Evolutionary conservation across 2,888 invertebrate genomes (phyloP).

Genomic region (Agrotis exclamationis): DNA sequence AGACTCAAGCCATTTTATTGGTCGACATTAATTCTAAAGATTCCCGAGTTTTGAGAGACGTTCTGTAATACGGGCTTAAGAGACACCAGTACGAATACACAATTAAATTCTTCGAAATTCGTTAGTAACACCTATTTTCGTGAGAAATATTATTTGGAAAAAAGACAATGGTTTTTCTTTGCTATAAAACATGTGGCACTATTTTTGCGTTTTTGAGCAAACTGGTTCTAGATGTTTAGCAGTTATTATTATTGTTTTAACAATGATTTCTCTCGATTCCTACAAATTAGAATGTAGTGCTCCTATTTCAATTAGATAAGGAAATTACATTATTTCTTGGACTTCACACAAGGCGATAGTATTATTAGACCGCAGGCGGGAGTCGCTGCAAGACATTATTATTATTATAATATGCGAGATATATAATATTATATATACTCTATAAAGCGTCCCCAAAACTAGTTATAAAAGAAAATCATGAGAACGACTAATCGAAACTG

Average conservation of each 20-base stretch:
- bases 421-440: background rate
- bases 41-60: too few relatives aligned
- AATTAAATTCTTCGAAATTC: background rate
- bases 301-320: slow-evolving; percentile 5
- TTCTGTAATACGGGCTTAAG: too few relatives aligned
- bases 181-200: background rate
- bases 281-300: background rate
- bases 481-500: slow-evolving; percentile 1
- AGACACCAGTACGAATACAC: background rate
- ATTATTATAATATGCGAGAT: slow-evolving; percentile 1
- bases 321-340: slow-evolving; percentile 18
- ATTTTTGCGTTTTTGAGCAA: background rate
- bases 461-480: background rate
- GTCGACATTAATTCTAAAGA: too few relatives aligned
- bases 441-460: background rate
- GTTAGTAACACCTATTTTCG: background rate
- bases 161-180: background rate
- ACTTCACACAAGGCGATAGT: slow-evolving; percentile 22
- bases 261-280: background rate
- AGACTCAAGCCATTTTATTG: too few relatives aligned
- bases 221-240: background rate
- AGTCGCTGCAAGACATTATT: slow-evolving; percentile 10
- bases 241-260: background rate
- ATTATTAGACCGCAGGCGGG: slow-evolving; percentile 33
- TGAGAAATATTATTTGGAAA: background rate